Percentiles rank a stretch among this genome's conserved stretches.
phyloP scores from a whole-genome alignment of 2,888 invertebrate genomes.

The Drosophila fungiperda region DNA sequence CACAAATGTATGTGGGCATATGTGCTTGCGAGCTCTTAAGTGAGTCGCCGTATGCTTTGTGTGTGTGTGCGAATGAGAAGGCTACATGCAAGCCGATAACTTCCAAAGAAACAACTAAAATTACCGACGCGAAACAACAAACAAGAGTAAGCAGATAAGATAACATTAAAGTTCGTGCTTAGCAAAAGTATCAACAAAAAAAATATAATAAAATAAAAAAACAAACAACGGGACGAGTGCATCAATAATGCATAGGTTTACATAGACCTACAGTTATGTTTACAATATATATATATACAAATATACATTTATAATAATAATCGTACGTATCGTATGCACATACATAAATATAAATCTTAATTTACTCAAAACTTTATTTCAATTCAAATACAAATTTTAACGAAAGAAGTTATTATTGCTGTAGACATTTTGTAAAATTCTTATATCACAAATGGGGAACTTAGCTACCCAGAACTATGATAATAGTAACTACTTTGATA shows the following conservation, averaged over 20 bases:
- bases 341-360: not conserved
- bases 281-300: not conserved
- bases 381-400: not conserved
- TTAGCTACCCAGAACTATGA: not conserved
- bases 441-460: not conserved
- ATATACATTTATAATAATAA: not conserved
- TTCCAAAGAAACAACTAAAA: slow-evolving; percentile 38
- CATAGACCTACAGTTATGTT: too few species aligned
- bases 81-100: slow-evolving; percentile 31
- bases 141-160: slow-evolving; percentile 49
- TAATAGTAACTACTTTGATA: not conserved
- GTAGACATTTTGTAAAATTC: not conserved
- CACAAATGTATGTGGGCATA: not conserved
- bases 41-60: not conserved
- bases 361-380: not conserved
- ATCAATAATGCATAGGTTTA: not conserved
- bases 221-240: slow-evolving; percentile 8
- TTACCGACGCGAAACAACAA: slow-evolving; percentile 44
- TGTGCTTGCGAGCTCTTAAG: slow-evolving; percentile 2
- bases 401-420: not conserved
- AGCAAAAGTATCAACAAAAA: slow-evolving; percentile 19
- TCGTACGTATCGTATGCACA: not conserved
- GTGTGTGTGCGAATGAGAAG: slow-evolving; percentile 2
- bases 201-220: not conserved
- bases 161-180: slow-evolving; percentile 45